Evolutionary conservation across 2,888 invertebrate genomes (phyloP).

Genomic region (Charanyca ferruginea): DNA sequence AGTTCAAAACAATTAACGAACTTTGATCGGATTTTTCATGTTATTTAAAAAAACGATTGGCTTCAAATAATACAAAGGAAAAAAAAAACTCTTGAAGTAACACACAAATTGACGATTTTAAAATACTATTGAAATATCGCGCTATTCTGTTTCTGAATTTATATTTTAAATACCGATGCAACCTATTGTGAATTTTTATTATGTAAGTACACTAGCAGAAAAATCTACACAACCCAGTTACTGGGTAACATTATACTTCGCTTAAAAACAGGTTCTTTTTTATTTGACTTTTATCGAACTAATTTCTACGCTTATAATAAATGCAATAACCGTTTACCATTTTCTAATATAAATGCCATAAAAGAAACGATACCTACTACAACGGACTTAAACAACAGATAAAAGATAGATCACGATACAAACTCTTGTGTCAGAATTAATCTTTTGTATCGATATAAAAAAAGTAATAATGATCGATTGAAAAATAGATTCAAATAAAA

Average conservation of each 20-base stretch:
- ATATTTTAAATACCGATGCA: no score
- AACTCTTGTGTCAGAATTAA: conserved; percentile 10
- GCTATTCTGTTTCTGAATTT: no score
- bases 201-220: neutral
- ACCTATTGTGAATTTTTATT: neutral
- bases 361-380: neutral
- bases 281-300: neutral
- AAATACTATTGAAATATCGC: no score
- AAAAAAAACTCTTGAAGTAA: no score
- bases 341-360: conserved; percentile 13
- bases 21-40: no score
- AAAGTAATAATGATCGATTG: conserved; percentile 52
- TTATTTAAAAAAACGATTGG: no score
- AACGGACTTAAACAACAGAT: neutral
- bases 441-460: conserved; percentile 13
- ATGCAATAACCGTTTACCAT: conserved; percentile 21
- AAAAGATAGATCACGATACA: neutral
- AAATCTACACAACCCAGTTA: no score
- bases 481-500: conserved; percentile 25
- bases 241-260: no score
- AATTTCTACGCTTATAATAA: no score
- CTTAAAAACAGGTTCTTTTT: neutral
- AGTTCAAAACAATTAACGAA: no score
- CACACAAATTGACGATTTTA: no score
- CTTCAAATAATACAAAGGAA: no score